Percentiles rank a stretch among this genome's conserved stretches.
Evolutionary conservation across 2,113 vertebrate genomes (phyloP).

Genomic region (Coryphaenoides rupestris): DNA sequence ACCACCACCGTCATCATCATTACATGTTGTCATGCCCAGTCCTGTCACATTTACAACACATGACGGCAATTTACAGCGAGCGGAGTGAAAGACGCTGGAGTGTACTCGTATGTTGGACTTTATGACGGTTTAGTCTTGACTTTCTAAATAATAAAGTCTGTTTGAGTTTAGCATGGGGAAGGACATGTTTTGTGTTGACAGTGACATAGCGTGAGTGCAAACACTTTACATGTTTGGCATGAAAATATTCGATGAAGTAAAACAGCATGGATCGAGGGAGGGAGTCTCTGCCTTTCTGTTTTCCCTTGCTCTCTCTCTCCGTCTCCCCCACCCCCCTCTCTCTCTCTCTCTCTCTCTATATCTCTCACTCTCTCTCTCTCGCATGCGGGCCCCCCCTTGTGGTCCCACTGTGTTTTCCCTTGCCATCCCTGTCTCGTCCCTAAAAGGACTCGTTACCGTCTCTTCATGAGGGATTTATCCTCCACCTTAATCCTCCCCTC

Average conservation of each 20-base stretch:
- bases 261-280: no score
- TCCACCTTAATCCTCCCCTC: slow-evolving; percentile 20
- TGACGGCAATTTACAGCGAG: slow-evolving; percentile 22
- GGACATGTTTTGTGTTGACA: no score
- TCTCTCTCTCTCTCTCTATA: not conserved
- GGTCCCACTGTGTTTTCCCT: no score
- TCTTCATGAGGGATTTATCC: slow-evolving; percentile 40
- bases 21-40: not conserved
- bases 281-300: not conserved
- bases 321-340: slow-evolving; percentile 13
- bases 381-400: no score
- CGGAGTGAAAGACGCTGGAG: slow-evolving; percentile 1
- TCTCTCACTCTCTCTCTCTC: not conserved
- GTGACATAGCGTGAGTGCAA: no score
- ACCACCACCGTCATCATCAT: slow-evolving; percentile 2
- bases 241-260: no score
- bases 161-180: no score
- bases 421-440: slow-evolving; percentile 21
- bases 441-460: slow-evolving; percentile 29
- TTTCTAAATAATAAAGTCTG: no score
- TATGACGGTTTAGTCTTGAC: no score
- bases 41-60: slow-evolving; percentile 25
- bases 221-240: no score
- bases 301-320: slow-evolving; percentile 5
- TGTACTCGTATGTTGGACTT: no score